Percentiles rank a stretch among this genome's conserved stretches.
phyloP scores from a whole-genome alignment of 92 coral and sea anemone species.

The Epizoanthus ramosus region DNA sequence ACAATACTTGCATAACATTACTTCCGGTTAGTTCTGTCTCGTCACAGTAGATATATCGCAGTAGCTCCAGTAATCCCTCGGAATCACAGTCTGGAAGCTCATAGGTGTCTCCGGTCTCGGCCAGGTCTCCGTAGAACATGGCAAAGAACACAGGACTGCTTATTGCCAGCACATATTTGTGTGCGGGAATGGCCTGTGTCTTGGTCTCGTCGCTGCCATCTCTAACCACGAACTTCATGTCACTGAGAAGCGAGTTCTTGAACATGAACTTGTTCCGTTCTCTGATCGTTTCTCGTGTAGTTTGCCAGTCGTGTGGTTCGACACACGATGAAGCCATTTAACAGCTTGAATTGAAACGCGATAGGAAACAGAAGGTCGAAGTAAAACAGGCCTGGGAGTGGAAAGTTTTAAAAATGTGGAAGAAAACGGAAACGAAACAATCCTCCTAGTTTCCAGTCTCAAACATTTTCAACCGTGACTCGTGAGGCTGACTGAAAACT shows the following conservation, averaged over 20 bases:
- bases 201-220: conserved; percentile 29
- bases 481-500: no score
- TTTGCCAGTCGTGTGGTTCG: conserved; percentile 56
- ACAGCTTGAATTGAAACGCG: no score
- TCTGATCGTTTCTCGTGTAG: conserved; percentile 45
- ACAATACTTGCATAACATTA: conserved; percentile 58
- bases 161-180: conserved; percentile 72
- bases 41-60: conserved; percentile 71
- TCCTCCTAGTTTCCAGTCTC: no score
- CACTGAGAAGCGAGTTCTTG: conserved; percentile 38
- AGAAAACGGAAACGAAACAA: no score
- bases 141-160: conserved; percentile 73
- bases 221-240: conserved; percentile 44
- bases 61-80: conserved; percentile 63
- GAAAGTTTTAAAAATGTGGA: no score
- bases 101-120: conserved; percentile 58
- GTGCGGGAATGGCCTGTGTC: conserved; percentile 52
- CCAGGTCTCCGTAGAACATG: conserved; percentile 70
- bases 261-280: conserved; percentile 64
- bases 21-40: conserved; percentile 56
- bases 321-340: neutral
- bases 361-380: no score
- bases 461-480: no score
- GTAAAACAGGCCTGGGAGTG: no score
- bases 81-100: conserved; percentile 69